Percentiles rank a stretch among this genome's conserved stretches.
Evolutionary conservation across 2,113 vertebrate genomes (phyloP).

Genomic region (Channa argus): DNA sequence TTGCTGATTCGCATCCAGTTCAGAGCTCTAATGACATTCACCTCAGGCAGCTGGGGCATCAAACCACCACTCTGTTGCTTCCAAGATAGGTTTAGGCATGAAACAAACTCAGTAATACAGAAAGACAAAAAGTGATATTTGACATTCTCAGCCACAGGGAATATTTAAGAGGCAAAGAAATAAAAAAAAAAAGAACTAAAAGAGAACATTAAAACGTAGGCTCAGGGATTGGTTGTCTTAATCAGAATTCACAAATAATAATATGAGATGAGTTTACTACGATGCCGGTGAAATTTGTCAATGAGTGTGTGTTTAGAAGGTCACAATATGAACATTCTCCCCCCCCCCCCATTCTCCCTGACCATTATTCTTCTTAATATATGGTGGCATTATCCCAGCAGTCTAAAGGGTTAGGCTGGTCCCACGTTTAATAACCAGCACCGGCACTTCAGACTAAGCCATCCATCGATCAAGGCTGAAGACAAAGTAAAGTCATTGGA

Average conservation of each 20-base stretch:
- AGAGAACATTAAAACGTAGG: no score
- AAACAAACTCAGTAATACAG: no score
- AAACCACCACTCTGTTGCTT: no score
- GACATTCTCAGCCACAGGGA: no score
- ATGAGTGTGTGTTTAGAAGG: conserved; percentile 50
- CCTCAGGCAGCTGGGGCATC: conserved; percentile 43
- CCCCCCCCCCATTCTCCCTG: conserved; percentile 28
- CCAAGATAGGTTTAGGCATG: no score
- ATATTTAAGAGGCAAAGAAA: no score
- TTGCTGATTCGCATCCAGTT: conserved; percentile 71
- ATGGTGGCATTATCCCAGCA: conserved; percentile 78
- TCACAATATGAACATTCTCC: conserved; percentile 55
- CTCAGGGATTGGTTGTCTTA: no score
- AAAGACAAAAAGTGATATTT: no score
- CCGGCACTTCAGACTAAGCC: conserved; percentile 73
- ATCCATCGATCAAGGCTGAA: conserved; percentile 80
- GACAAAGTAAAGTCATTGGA: conserved; percentile 29
- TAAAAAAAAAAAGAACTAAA: no score
- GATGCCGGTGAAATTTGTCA: conserved; percentile 40
- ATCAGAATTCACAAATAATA: no score
- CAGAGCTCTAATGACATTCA: conserved; percentile 61
- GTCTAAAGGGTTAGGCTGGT: conserved; percentile 70
- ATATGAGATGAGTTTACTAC: no score
- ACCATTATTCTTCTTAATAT: conserved; percentile 76
- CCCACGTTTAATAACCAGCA: conserved; percentile 81